These are phyloP conservation scores for Acropora tenuis DNA, from an alignment of 64 coral and sea anemone species.

Conservation along the genomic window DNA sequence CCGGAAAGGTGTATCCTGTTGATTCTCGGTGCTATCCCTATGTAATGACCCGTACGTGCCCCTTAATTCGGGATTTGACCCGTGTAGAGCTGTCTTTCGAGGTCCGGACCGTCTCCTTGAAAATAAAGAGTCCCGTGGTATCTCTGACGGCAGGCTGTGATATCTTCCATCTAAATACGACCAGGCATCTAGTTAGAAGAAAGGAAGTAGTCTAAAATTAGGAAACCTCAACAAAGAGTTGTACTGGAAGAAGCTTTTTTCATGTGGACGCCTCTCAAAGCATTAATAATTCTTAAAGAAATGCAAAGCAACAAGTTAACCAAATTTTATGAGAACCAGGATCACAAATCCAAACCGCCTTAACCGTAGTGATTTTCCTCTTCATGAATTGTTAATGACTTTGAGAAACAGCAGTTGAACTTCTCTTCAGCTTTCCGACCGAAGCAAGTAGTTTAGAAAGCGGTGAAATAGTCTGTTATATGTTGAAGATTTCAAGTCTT, in stretches of 20 bases:
- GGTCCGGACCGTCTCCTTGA: constrained; percentile 49
- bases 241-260: background rate
- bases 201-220: background rate
- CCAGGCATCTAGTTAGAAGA: background rate
- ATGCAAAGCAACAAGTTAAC: too few relatives aligned
- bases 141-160: background rate
- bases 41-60: background rate
- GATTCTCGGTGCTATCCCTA: background rate
- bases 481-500: too few relatives aligned
- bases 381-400: too few relatives aligned
- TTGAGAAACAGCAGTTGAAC: too few relatives aligned
- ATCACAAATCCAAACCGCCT: too few relatives aligned
- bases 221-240: background rate
- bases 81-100: background rate
- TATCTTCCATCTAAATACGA: constrained; percentile 18
- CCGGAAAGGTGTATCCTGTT: background rate
- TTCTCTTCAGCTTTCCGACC: too few relatives aligned
- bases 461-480: too few relatives aligned
- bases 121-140: constrained; percentile 69
- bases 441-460: too few relatives aligned
- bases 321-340: too few relatives aligned
- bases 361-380: too few relatives aligned
- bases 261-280: too few relatives aligned
- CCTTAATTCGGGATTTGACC: background rate
- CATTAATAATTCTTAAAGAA: too few relatives aligned